These are phyloP conservation scores for Psittacula echo DNA, from an alignment of 2,797 vertebrate genomes.

Conservation along the genomic window DNA sequence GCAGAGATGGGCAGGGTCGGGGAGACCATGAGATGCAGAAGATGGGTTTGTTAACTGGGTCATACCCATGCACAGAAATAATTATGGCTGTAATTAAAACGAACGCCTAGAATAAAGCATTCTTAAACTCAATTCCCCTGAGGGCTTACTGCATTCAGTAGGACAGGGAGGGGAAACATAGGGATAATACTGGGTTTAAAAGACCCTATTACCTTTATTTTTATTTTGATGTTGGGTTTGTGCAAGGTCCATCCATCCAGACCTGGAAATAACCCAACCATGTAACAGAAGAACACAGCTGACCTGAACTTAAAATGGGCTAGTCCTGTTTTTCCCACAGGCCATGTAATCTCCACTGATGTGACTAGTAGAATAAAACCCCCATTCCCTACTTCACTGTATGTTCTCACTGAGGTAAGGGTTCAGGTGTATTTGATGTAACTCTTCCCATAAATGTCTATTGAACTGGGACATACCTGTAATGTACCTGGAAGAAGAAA, in stretches of 20 bases:
- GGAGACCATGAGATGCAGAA: constrained; percentile 13
- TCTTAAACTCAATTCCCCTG: neutral
- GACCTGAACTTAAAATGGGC: neutral
- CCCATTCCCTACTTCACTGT: neutral
- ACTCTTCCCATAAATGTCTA: neutral
- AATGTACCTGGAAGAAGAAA: neutral
- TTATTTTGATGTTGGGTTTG: constrained; percentile 2
- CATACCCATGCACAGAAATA: constrained; percentile 17
- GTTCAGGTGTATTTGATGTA: fast-evolving
- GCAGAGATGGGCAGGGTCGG: constrained; percentile 17
- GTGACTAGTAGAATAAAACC: neutral
- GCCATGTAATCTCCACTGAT: neutral
- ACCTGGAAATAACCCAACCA: neutral
- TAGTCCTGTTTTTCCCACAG: neutral
- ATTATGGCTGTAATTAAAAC: constrained; percentile 54
- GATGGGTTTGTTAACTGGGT: constrained; percentile 66
- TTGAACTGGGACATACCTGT: neutral
- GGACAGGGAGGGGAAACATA: neutral
- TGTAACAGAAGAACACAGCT: neutral
- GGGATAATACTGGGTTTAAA: neutral
- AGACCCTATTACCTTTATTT: constrained; percentile 1
- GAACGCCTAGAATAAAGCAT: constrained; percentile 56
- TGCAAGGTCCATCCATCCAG: neutral
- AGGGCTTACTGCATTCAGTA: neutral
- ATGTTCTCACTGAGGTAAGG: neutral